Base-by-base conservation (phyloP, 2,113 vertebrate genomes). In the Caloenas nicobarica region DNA sequence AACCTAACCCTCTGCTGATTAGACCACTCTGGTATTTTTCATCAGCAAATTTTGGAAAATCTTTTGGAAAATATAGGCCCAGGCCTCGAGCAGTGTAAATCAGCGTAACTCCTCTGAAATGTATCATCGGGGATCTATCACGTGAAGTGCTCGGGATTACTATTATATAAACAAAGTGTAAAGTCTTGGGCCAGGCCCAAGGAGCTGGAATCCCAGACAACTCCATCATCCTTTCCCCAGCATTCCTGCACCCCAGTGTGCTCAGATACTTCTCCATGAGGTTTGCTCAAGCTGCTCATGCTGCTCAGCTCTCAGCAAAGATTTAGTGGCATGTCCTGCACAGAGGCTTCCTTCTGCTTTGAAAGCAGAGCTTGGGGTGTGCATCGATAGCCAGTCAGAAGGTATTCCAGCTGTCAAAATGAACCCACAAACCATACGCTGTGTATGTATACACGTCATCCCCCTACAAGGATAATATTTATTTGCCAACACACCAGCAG, bases 111-210 rank as follows among this genome's bases (percentile, higher is more conserved):
- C 69, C 54, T 44, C 6, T 22, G 22, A 96, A 90, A 93, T 40
- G 9, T 24, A 92, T 81, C 73, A 68, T 83, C 3, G 4, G 93
- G 93, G 89, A 94, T 89, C 72, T 76, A 56, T 78, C 93, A 95
- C 31, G 11, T 92, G 95, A 93, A 91, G 88, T 79, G 69, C 91
- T 89, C 0, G 0, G 86, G 70, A 91, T 97, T 93, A 89, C 86
- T 94, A 29, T 88, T 92, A 54, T 89, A 97, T 92, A 96, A 97
- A 96, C 88, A 96, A 87, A 93, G 91, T 38, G 61, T 57, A 91
- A 90, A 94, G 54, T 57, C 72, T 86, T 92, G 92, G 82, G 86
- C 29, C 78, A 72, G 73, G 36, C 86, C 81, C 92, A 91, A 81
- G 83, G 70, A 94, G 8, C 78, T 50, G 58, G 78, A 96, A 96